Conservation (phyloP, 2,797 vertebrate genomes). For the Coccyzus lansbergi region DNA sequence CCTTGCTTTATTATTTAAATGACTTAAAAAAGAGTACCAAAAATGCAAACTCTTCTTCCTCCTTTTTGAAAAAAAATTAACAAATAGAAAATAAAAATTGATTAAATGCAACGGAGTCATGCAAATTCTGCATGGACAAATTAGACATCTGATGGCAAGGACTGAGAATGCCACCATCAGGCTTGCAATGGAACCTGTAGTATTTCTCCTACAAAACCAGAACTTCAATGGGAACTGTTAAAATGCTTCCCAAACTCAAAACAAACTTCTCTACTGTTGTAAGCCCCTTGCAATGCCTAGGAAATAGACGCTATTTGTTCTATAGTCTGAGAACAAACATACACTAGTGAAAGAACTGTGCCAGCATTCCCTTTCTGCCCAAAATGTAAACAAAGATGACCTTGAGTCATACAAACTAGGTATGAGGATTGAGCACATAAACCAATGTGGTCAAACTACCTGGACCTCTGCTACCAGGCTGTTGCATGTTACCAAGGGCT, state of each 20-base stretch:
- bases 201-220: neutral
- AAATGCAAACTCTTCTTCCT: neutral
- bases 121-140: neutral
- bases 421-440: neutral
- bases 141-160: neutral
- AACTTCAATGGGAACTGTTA: neutral
- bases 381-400: neutral
- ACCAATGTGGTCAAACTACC: neutral
- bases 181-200: neutral
- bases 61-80: neutral
- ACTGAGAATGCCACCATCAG: neutral
- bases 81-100: neutral
- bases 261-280: neutral
- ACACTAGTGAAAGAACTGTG: neutral
- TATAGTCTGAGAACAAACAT: neutral
- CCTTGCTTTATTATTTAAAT: neutral
- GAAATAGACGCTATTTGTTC: neutral
- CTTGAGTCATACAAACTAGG: neutral
- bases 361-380: neutral
- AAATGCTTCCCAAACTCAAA: neutral
- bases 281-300: neutral
- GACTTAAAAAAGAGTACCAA: neutral
- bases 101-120: neutral
- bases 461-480: neutral
- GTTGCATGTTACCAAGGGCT: neutral